phyloP scores from a whole-genome alignment of 2,113 vertebrate species.

The Alaudala cheleensis region DNA sequence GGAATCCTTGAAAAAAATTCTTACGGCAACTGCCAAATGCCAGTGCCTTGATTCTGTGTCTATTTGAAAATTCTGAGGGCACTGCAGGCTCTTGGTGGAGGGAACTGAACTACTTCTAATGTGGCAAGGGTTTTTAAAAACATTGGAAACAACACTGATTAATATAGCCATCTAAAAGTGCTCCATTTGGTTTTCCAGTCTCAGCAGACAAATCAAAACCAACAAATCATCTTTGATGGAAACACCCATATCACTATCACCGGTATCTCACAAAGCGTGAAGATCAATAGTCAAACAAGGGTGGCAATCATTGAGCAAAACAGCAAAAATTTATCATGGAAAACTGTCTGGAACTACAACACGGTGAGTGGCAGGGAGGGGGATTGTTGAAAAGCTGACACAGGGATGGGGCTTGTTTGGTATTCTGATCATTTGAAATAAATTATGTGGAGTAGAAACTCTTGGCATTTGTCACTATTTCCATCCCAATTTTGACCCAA shows the following conservation, averaged over 20 bases:
- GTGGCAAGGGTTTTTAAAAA: neutral
- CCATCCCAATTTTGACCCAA: fast-evolving
- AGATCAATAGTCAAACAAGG: neutral
- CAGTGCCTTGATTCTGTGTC: neutral
- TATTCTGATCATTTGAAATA: neutral
- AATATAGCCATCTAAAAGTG: neutral
- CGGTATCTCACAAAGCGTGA: neutral
- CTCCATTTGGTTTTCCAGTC: neutral
- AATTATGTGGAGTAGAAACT: fast-evolving
- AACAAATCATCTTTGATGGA: neutral
- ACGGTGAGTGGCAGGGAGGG: neutral
- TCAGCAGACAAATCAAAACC: neutral
- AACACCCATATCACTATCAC: neutral
- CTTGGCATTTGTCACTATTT: fast-evolving
- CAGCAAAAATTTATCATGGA: neutral
- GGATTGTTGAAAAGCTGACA: fast-evolving
- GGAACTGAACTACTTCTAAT: neutral
- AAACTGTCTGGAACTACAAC: neutral
- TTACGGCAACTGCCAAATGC: too few relatives aligned
- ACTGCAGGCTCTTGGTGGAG: neutral
- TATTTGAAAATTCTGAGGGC: neutral
- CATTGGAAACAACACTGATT: neutral
- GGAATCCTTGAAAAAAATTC: neutral
- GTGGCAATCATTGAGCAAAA: neutral
- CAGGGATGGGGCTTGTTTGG: fast-evolving